Percentiles rank a stretch among this genome's conserved stretches.
These are phyloP conservation scores for Ambastaia sidthimunki DNA, from an alignment of 2,797 vertebrate species.

Conservation along the genomic window DNA sequence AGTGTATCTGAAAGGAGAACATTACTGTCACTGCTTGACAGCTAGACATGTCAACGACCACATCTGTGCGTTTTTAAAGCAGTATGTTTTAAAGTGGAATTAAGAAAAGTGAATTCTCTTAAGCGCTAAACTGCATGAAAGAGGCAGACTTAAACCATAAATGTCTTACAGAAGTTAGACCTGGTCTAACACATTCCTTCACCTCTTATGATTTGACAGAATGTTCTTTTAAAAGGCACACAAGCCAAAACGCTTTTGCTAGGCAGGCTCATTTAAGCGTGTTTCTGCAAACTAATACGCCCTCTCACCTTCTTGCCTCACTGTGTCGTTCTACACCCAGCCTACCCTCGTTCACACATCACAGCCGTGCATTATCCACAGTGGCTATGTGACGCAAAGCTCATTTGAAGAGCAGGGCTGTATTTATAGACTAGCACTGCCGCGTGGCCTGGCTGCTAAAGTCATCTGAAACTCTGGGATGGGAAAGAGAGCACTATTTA, in stretches of 20 bases:
- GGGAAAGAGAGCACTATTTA: conserved; percentile 30
- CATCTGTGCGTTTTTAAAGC: background rate
- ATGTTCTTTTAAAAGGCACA: conserved; percentile 20
- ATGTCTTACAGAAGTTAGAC: conserved; percentile 12
- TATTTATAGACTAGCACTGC: conserved; percentile 52
- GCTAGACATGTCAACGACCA: background rate
- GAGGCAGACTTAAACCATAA: conserved; percentile 14
- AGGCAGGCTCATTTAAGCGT: background rate
- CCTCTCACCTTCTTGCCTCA: conserved; percentile 16
- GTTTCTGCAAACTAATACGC: conserved; percentile 19
- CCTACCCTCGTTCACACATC: background rate
- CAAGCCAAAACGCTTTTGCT: background rate
- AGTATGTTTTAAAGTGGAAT: background rate
- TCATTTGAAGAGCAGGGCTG: conserved; percentile 33
- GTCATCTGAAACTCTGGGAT: conserved; percentile 26
- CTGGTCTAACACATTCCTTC: background rate
- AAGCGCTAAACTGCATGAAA: background rate
- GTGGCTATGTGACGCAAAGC: conserved; percentile 14
- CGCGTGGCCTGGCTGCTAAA: conserved; percentile 20
- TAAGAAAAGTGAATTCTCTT: background rate
- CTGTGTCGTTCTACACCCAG: background rate
- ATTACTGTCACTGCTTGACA: background rate
- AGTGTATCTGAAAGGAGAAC: background rate
- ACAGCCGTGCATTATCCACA: conserved; percentile 38
- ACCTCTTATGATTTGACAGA: conserved; percentile 20